Evolutionary conservation across 2,797 vertebrate species (phyloP).

Genomic region (Neosalanx taihuensis): DNA sequence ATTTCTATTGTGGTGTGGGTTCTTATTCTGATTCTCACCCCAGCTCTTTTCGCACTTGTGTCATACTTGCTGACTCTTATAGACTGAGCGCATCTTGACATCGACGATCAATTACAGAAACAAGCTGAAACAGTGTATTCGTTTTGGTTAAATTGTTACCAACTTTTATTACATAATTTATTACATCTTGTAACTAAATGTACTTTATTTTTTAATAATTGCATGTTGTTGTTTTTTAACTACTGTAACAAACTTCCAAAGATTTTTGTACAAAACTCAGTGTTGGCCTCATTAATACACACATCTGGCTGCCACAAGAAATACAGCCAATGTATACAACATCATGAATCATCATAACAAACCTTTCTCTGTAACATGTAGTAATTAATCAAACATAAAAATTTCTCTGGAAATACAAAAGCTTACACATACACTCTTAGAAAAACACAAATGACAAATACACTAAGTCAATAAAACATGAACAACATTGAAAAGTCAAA

Average conservation of each 20-base stretch:
- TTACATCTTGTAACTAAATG: slow-evolving; percentile 41
- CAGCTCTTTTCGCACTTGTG: slow-evolving; percentile 58
- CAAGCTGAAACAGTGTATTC: not conserved
- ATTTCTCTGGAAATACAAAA: no score
- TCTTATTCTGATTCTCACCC: slow-evolving; percentile 46
- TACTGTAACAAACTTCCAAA: not conserved
- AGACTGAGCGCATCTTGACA: slow-evolving; percentile 57
- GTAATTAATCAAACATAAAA: not conserved
- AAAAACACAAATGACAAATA: no score
- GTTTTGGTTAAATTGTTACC: slow-evolving; percentile 51
- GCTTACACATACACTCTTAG: no score
- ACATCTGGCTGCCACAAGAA: not conserved
- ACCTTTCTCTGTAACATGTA: slow-evolving; percentile 23
- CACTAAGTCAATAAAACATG: no score
- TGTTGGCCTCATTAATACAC: not conserved
- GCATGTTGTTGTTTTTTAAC: slow-evolving; percentile 33
- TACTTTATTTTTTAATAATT: not conserved
- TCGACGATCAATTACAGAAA: no score
- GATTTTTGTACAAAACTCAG: no score
- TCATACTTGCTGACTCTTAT: slow-evolving; percentile 73
- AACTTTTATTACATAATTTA: slow-evolving; percentile 49
- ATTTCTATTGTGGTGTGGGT: slow-evolving; percentile 64
- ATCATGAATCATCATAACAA: slow-evolving; percentile 10
- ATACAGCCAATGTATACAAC: slow-evolving; percentile 20
- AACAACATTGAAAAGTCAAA: no score